Base-by-base conservation (phyloP, 2,113 vertebrate species). In the Probosciger aterrimus region DNA sequence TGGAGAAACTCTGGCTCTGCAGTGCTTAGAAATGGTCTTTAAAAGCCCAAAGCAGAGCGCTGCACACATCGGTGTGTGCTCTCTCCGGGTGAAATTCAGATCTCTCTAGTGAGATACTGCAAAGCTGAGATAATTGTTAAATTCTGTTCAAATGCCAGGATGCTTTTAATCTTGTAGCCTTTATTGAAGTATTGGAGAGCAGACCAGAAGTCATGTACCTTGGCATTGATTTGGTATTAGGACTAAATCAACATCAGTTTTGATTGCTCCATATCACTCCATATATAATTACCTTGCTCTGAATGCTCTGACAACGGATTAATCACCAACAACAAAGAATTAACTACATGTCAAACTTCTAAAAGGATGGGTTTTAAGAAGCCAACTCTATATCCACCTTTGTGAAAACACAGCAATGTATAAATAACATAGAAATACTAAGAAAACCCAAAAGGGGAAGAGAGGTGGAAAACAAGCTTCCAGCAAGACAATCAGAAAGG, bases 331-430 rank as follows among this genome's bases (percentile, higher is more conserved):
- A 92, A 78, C 59, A 89, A 77, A 93, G 88, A 88, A 88, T 87
- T 89, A 90, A 70, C 74, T 62, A 65, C 6, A 5, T 64, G 62
- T 75, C 83, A 86, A 46, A 91, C 28, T 37, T 65, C 27, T 52
- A 71, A 93, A 96, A 95, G 84, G 60, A 95, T 39, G 13, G 17
- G 33, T 14, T 95, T 90, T 59, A 81, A 87, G 44, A 93, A 93
- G 22, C 55, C 64, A 41, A 35, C 55, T 76, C 88, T 87, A 83
- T 68, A 82, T 88, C 52, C 3, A 0, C 23, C 67, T 76, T 85
- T 93, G 39, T 95, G 89, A 94, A 95, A 96, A 96, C 89, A 92
- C 95, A 94, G 75, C 41, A 69, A 39, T 28, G 57, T 0, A 1
- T 75, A 85, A 55, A 35, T 76, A 59, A 71, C 0, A 0, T 44